Base-by-base conservation (phyloP, 37 sponge, comb jelly and placozoan species). In the Cliona cf. orientalis region DNA sequence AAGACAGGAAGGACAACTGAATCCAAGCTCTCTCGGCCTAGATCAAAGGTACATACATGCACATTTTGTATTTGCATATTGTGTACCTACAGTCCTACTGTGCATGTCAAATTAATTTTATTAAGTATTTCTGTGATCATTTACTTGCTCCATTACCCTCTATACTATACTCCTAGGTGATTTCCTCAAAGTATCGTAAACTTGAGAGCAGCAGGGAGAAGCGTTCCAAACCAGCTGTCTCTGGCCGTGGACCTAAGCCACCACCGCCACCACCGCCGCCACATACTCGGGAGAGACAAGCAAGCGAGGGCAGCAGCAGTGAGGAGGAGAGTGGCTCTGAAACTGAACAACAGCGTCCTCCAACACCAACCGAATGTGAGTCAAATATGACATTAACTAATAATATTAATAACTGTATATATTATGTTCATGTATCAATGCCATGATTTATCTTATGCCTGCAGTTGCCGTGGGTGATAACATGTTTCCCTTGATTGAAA, bases 401-500 rank as follows among this genome's bases (percentile, higher is more conserved):
- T 61, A 25, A n/a, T 11, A 61, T 61, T n/a, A 6, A 26, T 21
- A 26, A 61, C n/a, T 25, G 63, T 61, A 61, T 61, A 28, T 61
- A 6, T 12, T 61, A n/a, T n/a, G n/a, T n/a, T n/a, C n/a, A n/a
- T n/a, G n/a, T n/a, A n/a, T n/a, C n/a, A n/a, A n/a, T n/a, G n/a
- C n/a, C 17, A 49, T 49, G 55, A 49, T 49, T 49, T 17, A 49
- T 49, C 11, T 49, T 17, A 49, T 45, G 29, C 53, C 29, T 71
- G 17, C 72, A 42, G 46, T 26, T 23, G 5, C 41, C 40, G 23
- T 43, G 5, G 71, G 60, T 39, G 71, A 79, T 44, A 43, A 89
- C 64, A 45, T 93, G 31, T 56, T 93, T 37, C 79, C 83, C 1
- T 64, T 84, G 35, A 39, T 93, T 26, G 62, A 74, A 57, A 80